Evolutionary conservation across 2,888 invertebrate species (phyloP).

Genomic region (Microctonus aethiopoides): DNA sequence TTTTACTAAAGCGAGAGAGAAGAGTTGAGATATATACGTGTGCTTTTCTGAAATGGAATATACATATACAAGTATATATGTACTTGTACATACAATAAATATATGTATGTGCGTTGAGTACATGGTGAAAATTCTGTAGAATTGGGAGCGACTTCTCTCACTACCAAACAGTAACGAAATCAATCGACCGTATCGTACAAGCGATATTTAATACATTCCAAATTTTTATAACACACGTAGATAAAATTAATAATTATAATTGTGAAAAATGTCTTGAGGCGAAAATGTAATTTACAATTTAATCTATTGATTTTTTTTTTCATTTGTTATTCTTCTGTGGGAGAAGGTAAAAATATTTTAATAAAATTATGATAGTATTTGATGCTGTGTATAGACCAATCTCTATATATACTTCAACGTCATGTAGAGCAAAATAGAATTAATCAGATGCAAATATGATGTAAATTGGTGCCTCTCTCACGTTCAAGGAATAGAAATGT

Average conservation of each 20-base stretch:
- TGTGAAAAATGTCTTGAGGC: too few species aligned
- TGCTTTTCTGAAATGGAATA: too few species aligned
- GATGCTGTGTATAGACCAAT: neutral
- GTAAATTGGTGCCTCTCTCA: constrained; percentile 29
- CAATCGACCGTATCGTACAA: constrained; percentile 7
- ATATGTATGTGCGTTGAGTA: neutral
- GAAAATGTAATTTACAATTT: neutral
- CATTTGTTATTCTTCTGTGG: too few species aligned
- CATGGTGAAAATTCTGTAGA: constrained; percentile 23
- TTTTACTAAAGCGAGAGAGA: constrained; percentile 15
- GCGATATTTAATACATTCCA: neutral
- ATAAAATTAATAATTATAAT: neutral
- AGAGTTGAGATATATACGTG: neutral
- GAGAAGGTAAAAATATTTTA: too few species aligned
- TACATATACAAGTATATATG: neutral
- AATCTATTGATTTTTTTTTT: too few species aligned
- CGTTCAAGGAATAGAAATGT: constrained; percentile 6
- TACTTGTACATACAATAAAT: neutral
- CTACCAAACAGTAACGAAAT: constrained; percentile 15
- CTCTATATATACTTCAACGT: neutral
- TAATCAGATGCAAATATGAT: constrained; percentile 33
- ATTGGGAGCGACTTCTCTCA: constrained; percentile 16
- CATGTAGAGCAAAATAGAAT: constrained; percentile 24
- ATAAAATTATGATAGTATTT: neutral
- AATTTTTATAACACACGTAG: neutral